Conservation (phyloP, 2,888 invertebrate genomes). For the Odontocerum albicorne region DNA sequence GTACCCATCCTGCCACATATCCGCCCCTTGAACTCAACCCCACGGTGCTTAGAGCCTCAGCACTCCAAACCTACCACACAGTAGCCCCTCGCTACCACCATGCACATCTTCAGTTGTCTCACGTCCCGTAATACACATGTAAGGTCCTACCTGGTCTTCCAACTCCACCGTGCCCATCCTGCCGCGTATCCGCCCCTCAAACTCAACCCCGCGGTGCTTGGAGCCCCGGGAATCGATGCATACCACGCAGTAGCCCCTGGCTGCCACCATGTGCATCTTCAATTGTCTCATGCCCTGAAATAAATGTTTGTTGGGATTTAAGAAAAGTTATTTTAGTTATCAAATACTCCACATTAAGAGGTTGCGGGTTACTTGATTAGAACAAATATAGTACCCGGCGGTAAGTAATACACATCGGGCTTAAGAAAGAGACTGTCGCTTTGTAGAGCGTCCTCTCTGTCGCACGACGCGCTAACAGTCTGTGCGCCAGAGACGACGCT, state of each 20-base stretch:
- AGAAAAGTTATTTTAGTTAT: too few relatives aligned
- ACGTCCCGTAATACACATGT: conserved; percentile 75
- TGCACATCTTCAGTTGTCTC: conserved; percentile 89
- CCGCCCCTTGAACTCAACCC: conserved; percentile 85
- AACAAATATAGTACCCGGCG: too few relatives aligned
- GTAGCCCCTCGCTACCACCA: conserved; percentile 94
- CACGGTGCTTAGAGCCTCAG: conserved; percentile 92
- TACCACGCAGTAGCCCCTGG: conserved; percentile 94
- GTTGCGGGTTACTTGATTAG: not conserved
- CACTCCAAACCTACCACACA: conserved; percentile 96
- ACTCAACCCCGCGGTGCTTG: conserved; percentile 86
- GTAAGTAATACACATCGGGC: too few relatives aligned
- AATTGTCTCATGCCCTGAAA: conserved; percentile 84
- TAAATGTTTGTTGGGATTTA: too few relatives aligned
- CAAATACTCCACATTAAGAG: too few relatives aligned
- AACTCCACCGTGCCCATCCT: conserved; percentile 94
- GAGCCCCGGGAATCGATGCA: conserved; percentile 96
- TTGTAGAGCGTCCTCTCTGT: too few relatives aligned
- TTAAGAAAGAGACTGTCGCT: too few relatives aligned
- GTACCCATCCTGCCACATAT: conserved; percentile 94
- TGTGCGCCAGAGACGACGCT: too few relatives aligned
- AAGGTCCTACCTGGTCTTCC: conserved; percentile 86
- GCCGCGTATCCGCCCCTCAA: conserved; percentile 87
- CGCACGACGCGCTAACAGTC: too few relatives aligned
- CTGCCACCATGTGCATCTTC: conserved; percentile 92